Base-by-base conservation (phyloP, 2,797 vertebrate genomes). In the Rhabdophis nuchalis region DNA sequence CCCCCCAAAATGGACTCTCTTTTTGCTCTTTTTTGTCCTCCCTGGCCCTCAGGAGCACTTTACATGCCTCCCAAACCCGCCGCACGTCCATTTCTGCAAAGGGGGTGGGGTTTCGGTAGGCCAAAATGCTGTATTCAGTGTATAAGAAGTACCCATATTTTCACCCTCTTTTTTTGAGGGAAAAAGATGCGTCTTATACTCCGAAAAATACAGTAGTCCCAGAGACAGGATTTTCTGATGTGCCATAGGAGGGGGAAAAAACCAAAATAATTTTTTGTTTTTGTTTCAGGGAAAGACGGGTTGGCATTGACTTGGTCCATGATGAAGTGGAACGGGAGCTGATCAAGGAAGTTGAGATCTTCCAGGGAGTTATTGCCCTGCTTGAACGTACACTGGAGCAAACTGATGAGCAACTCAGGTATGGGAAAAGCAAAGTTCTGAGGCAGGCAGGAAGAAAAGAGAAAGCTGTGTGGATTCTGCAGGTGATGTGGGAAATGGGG, bases 391-490 rank as follows among this genome's bases (percentile, higher is more conserved):
- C 98, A 0, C 4, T 97, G 68, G 98, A 99, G 95, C 98, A 99
- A 97, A 97, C 97, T 16, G 95, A 94, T 0, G 99, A 99, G 94
- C 98, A 99, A 97, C 98, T 99, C 95, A 97, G 98, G 99, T 99
- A 89, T 29, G 11, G 20, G 3, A 0, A 14, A 36, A 46, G 5
- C 23, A 82, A 85, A 89, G 93, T 56, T 68, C 29, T n/a, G 11
- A 56, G 29, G 10, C 2, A 27, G 53, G 27, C 3, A 18, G n/a
- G 20, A 32, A 20, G 6, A 57, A 56, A 25, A 52, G 11, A 82
- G 36, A 90, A 57, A 25, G 7, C 27, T 52, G 41, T 14, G 29
- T 12, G n/a, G 56, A 14, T 77, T 41, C 72, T 90, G 77, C 9
- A 14, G 64, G 2, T 23, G 11, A 25, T 46, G 7, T 72, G 53